Percentiles rank a stretch among this genome's conserved stretches.
phyloP scores from a whole-genome alignment of 2,113 vertebrate genomes.

The Hirundichthys speculiger region DNA sequence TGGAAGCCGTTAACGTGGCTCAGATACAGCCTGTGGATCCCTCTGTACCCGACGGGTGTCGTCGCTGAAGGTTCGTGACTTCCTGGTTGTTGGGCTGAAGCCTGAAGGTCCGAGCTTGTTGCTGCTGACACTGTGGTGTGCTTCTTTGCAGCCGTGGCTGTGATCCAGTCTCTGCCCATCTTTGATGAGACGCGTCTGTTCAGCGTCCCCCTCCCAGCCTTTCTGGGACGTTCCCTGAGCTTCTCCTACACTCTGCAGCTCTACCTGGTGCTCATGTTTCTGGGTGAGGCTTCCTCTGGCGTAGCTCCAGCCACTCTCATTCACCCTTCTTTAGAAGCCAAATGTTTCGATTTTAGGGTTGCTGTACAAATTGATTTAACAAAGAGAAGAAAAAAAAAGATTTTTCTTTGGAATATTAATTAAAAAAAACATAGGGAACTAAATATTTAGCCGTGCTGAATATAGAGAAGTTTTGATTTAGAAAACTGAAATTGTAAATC shows the following conservation, averaged over 20 bases:
- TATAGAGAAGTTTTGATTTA: too few relatives aligned
- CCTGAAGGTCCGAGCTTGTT: neutral
- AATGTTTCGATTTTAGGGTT: too few relatives aligned
- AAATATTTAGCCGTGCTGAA: too few relatives aligned
- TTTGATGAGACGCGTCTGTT: constrained; percentile 89
- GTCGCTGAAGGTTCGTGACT: constrained; percentile 88
- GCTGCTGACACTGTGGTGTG: constrained; percentile 1
- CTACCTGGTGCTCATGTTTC: constrained; percentile 88
- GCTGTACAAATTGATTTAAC: too few relatives aligned
- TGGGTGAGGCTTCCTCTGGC: constrained; percentile 83
- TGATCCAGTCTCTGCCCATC: constrained; percentile 91
- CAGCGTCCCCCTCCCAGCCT: constrained; percentile 84
- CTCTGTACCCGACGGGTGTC: constrained; percentile 88
- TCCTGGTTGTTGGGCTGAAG: neutral
- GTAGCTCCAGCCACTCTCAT: too few relatives aligned
- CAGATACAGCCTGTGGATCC: constrained; percentile 91
- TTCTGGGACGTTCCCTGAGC: constrained; percentile 84
- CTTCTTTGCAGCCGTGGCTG: constrained; percentile 81
- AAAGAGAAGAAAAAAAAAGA: too few relatives aligned
- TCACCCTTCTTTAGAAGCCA: too few relatives aligned
- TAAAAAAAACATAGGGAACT: too few relatives aligned
- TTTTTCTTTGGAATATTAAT: too few relatives aligned
- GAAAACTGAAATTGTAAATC: too few relatives aligned
- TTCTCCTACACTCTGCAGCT: constrained; percentile 90
- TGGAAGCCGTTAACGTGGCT: constrained; percentile 93